These are phyloP conservation scores for Baccha elongata DNA, from an alignment of 2,888 invertebrate species.

Conservation along the genomic window DNA sequence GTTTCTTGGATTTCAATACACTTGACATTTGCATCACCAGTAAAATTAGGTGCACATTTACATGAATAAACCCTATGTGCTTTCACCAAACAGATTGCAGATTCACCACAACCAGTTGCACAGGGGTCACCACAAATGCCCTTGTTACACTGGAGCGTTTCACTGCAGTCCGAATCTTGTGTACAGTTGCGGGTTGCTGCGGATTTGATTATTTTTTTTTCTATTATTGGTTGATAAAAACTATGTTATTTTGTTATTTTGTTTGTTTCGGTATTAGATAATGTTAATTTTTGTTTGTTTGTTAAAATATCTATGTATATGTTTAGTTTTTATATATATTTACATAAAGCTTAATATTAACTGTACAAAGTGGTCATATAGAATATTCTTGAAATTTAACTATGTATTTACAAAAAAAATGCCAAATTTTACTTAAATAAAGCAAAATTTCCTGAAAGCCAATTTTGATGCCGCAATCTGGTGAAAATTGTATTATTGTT, in stretches of 20 bases:
- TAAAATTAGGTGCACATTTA: constrained; percentile 91
- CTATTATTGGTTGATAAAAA: constrained; percentile 71
- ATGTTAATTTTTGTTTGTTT: constrained; percentile 49
- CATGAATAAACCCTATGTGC: constrained; percentile 83
- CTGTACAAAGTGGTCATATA: constrained; percentile 43
- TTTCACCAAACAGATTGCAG: constrained; percentile 80
- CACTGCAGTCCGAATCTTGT: constrained; percentile 82
- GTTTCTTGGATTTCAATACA: constrained; percentile 76
- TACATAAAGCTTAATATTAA: constrained; percentile 45
- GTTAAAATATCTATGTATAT: constrained; percentile 63
- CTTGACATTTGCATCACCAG: constrained; percentile 88
- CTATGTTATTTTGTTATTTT: constrained; percentile 47
- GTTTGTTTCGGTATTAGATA: constrained; percentile 30
- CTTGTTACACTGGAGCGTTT: constrained; percentile 80
- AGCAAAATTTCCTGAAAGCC: constrained; percentile 7
- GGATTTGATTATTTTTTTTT: constrained; percentile 68
- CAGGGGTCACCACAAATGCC: constrained; percentile 82
- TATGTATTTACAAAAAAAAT: background rate
- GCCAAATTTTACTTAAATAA: constrained; percentile 2
- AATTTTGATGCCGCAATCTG: constrained; percentile 2
- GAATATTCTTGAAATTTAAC: background rate
- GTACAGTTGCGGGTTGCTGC: constrained; percentile 80
- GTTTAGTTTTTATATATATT: constrained; percentile 58
- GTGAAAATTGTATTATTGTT: background rate
- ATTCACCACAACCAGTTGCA: constrained; percentile 80